Evolutionary conservation across 1,140 invertebrate genomes (phyloP), one percentile per base, ranked within the genome.

Genomic region (Rhyacophila brunnea): DNA sequence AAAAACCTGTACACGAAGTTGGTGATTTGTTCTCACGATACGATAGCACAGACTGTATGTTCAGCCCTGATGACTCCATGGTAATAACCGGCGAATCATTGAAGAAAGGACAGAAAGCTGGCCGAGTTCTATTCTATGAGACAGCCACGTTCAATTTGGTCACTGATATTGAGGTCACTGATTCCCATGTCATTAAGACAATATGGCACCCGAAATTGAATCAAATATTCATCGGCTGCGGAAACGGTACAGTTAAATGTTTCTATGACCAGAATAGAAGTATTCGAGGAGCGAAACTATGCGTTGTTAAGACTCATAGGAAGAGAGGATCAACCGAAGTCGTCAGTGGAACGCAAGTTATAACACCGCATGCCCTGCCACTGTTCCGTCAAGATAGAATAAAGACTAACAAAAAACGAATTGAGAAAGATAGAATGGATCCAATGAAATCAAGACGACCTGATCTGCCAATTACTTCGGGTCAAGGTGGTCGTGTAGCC

Each of bases 181-280:
- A 89, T 67, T 89, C 92, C 0, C 90, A 93, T 70, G 85, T 96
- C 0, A 92, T 99, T 20, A 90, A 95, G 69, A 86, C 87, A 2
- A 70, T 92, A 1, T 99, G 97, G 97, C 97, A 99, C 79, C 92
- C 96, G 0, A 95, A 95, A 74, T 74, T 99, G 0, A 98, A 99
- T 74, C 97, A 99, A 70, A 88, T 99, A 57, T 92, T 99, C 57
- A 85, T 95, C 7, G 92, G 95, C 0, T 91, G 91, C 68, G 93
- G 92, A 2, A 92, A 98, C 78, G 97, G 97, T 0, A 81, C 85
- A 1, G 86, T 96, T 0, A 93, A 95, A 68, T 87, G 93, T 44
- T 95, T 88, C 68, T 99, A 98, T 67, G 95, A 98, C 74, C 85
- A 90, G 1, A 85, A 89, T 51, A 81, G 85, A 45, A 95, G 92